A percentile compares a stretch with the other conserved stretches of the same genome.
phyloP scores from a whole-genome alignment of 2,797 vertebrate genomes.

The Channallabes apus region DNA sequence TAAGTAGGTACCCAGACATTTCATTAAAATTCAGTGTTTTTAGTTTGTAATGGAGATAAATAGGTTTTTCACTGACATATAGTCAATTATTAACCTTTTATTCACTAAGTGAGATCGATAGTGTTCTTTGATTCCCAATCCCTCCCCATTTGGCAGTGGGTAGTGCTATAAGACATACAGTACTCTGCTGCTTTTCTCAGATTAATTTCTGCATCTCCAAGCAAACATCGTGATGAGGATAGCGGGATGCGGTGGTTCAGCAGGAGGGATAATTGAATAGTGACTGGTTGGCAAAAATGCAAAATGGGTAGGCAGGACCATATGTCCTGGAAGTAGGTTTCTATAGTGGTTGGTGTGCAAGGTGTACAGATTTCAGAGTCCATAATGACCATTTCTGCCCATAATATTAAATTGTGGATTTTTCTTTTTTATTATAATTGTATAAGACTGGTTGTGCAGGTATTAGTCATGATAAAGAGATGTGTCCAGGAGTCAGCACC shows the following conservation, averaged over 20 bases:
- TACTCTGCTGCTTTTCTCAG: background rate
- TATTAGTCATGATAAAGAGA: background rate
- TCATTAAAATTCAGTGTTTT: background rate
- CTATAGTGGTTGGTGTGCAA: background rate
- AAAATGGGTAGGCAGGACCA: slow-evolving; percentile 12
- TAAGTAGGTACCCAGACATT: background rate
- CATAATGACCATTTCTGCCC: background rate
- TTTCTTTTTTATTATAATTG: background rate
- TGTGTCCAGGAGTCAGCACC: background rate
- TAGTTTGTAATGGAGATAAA: background rate
- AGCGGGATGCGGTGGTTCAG: background rate
- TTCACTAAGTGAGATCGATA: background rate
- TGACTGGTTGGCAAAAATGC: slow-evolving; percentile 13
- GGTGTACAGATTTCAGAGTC: background rate
- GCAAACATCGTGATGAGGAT: background rate
- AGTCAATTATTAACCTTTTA: background rate
- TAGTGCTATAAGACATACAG: background rate
- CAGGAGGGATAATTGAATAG: slow-evolving; percentile 25
- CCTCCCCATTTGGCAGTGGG: background rate
- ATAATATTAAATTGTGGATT: background rate
- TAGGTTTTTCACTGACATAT: background rate
- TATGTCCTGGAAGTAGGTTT: slow-evolving; percentile 1
- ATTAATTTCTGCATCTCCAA: slow-evolving; percentile 15
- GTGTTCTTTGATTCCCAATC: background rate
- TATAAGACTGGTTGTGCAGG: background rate